Evolutionary conservation across 1,140 invertebrate genomes (phyloP).

Genomic region (Trypoxylus dichotomus): DNA sequence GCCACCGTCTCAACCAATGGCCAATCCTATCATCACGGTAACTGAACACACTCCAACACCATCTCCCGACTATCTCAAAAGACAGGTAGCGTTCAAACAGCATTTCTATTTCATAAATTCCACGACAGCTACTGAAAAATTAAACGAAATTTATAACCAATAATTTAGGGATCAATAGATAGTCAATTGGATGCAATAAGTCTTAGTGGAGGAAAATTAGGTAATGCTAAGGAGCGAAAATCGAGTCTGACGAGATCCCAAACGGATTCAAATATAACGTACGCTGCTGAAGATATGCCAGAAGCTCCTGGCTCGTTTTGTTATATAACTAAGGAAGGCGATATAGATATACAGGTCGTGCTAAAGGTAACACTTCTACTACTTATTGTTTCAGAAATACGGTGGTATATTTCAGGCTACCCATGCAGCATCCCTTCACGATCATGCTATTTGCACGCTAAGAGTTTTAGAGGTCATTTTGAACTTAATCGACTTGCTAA

Average conservation of each 20-base stretch:
- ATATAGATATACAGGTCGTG: conserved; percentile 88
- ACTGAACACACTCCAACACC: conserved; percentile 92
- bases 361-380: conserved; percentile 67
- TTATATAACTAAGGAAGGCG: conserved; percentile 94
- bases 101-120: background rate
- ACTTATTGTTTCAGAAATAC: conserved; percentile 17
- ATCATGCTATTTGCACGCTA: conserved; percentile 74
- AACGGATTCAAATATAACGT: conserved; percentile 93
- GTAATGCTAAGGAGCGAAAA: conserved; percentile 64
- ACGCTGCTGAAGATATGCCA: conserved; percentile 73
- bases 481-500: conserved; percentile 84
- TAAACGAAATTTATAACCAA: background rate
- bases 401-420: conserved; percentile 65
- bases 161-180: conserved; percentile 70
- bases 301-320: conserved; percentile 87
- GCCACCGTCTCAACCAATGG: conserved; percentile 46
- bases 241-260: conserved; percentile 80
- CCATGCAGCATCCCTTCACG: conserved; percentile 79
- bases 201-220: conserved; percentile 62
- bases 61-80: conserved; percentile 77
- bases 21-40: conserved; percentile 94
- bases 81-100: conserved; percentile 63
- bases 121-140: background rate
- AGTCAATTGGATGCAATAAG: conserved; percentile 77
- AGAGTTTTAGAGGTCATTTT: conserved; percentile 88